A percentile compares a stretch with the other conserved stretches of the same genome.
Conservation (phyloP, 2,797 vertebrate genomes). For the Notamacropus eugenii region DNA sequence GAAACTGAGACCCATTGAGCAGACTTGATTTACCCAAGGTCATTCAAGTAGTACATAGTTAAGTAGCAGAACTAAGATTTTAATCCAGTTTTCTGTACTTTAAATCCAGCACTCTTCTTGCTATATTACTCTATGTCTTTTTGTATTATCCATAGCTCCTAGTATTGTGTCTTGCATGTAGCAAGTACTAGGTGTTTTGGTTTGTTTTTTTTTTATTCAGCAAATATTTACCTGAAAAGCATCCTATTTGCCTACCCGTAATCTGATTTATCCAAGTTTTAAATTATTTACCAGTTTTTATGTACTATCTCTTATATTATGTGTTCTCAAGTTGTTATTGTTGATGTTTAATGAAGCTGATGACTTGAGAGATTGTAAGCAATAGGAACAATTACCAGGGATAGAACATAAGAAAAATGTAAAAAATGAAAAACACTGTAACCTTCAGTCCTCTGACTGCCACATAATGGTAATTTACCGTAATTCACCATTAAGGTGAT, state of each 20-base stretch:
- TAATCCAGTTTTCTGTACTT: background rate
- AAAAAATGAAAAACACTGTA: background rate
- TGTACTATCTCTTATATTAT: background rate
- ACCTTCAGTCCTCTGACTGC: background rate
- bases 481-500: background rate
- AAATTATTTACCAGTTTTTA: background rate
- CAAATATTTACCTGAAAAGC: background rate
- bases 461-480: background rate
- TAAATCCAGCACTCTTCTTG: background rate
- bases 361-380: background rate
- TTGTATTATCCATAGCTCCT: background rate
- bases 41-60: background rate
- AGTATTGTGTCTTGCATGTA: background rate
- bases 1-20: background rate
- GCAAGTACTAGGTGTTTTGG: background rate
- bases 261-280: background rate
- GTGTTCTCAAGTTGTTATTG: background rate
- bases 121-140: background rate
- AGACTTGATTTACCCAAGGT: background rate
- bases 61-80: background rate
- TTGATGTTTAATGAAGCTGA: background rate
- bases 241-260: background rate
- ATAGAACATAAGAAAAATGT: background rate
- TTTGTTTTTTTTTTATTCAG: background rate
- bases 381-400: background rate